Evolutionary conservation across 23 tunicate genomes (phyloP), one percentile per base, ranked within the genome.

Genomic region (Styela clava): DNA sequence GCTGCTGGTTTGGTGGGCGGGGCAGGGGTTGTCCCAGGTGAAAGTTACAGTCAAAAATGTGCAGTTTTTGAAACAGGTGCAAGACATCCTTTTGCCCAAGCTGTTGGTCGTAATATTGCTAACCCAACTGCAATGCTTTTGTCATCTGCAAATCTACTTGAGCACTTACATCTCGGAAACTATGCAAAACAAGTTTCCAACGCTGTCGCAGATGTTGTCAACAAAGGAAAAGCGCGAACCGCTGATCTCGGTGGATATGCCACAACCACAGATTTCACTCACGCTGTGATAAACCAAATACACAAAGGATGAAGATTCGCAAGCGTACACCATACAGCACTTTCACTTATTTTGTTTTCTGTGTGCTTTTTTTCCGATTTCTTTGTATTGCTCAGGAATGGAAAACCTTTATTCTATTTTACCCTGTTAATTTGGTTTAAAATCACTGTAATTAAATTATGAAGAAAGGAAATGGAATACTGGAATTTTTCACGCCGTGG

Each of bases 1-100:
- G 85, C 87, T 30, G 95, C 88, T 25, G 98, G 98, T 2, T 76
- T 94, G 61, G 98, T 89, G 18, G 98, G 98, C 24, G 98, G 95
- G 16, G 98, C 98, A 24, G 98, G 98, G 0, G 83, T 94, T 33
- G 98, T 94, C 0, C 91, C 97, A 1, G 97, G 97, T 7, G 91
- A 91, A 83, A 83, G 97, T 27, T 85, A 85, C 79, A 79, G 86
- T 51, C 84, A 78, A 9, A 64, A 85, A 22, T 85, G 87, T 44
- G 89, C 86, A 24, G 86, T 90, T 24, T 90, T 90, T 62, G 96
- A 90, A 90, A 90, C 83, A 62, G 98, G 95, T 29, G 98, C 98
- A 16, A 84, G 98, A 16, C 98, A 94, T 79, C 86, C 91, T 25
- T 94, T 94, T 68, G 87, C 95, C 2, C 90, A 85, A 76, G 98